A percentile compares a stretch with the other conserved stretches of the same genome.
Evolutionary conservation across 2,113 vertebrate genomes (phyloP).

Genomic region (Andinoacara biseriatus): DNA sequence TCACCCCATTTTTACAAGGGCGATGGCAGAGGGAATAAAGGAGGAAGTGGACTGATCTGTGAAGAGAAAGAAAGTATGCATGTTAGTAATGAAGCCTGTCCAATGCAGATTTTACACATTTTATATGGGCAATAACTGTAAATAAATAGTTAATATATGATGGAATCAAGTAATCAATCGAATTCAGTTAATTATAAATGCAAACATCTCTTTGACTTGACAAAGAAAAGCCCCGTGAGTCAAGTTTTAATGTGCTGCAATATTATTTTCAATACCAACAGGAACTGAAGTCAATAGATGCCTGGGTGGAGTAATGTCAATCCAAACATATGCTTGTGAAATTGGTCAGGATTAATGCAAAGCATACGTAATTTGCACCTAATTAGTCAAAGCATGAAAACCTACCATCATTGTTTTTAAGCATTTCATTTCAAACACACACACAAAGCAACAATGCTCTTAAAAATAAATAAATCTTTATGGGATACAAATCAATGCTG

Average conservation of each 20-base stretch:
- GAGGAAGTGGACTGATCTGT: conserved; percentile 42
- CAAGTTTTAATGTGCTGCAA: not conserved
- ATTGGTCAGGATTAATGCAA: not conserved
- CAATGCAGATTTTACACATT: not conserved
- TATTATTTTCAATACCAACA: not conserved
- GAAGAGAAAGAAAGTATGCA: conserved; percentile 3
- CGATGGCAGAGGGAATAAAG: not conserved
- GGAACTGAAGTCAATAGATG: not conserved
- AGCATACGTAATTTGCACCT: not conserved
- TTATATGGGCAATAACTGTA: not conserved
- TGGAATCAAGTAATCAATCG: not conserved
- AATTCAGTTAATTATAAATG: too few relatives aligned
- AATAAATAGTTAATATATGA: not conserved
- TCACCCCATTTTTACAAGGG: conserved; percentile 62
- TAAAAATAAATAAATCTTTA: not conserved
- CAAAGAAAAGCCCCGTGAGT: not conserved
- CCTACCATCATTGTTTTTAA: not conserved
- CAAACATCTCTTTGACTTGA: not conserved
- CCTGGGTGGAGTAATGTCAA: not conserved
- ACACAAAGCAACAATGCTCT: not conserved
- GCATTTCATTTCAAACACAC: not conserved
- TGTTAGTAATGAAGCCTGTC: conserved; percentile 6
- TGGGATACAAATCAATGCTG: conserved; percentile 8
- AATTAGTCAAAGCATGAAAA: not conserved
- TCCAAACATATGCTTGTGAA: not conserved